Conservation (phyloP, 35 echinoderm and acorn worm species). For the Apostichopus parvimensis region DNA sequence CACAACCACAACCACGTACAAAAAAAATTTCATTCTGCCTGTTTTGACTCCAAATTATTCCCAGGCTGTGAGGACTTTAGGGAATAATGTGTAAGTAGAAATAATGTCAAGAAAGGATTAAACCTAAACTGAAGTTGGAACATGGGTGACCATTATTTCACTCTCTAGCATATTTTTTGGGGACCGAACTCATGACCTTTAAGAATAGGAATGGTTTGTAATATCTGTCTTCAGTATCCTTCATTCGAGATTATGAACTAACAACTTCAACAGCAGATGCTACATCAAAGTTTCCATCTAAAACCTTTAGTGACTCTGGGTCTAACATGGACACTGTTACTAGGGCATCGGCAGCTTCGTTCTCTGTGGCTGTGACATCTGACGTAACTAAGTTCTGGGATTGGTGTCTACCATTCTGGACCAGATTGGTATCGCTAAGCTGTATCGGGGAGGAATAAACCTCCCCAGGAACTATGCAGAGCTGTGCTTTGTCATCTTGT, state of each 20-base stretch:
- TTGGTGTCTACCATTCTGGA: not conserved
- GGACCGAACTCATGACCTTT: no score
- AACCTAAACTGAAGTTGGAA: no score
- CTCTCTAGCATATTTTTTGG: no score
- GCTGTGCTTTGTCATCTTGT: not conserved
- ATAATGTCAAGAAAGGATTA: no score
- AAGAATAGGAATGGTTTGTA: no score
- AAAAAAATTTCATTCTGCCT: no score
- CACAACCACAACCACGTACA: no score
- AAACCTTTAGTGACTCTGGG: conserved; percentile 14
- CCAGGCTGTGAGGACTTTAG: no score
- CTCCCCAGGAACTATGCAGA: not conserved
- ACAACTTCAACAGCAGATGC: conserved; percentile 25
- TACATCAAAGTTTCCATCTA: conserved; percentile 25
- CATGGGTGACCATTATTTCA: no score
- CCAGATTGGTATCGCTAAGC: not conserved
- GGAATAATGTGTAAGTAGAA: no score
- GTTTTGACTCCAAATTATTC: no score
- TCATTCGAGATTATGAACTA: not conserved
- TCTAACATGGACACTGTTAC: conserved; percentile 40
- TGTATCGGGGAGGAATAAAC: not conserved
- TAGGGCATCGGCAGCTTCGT: conserved; percentile 9
- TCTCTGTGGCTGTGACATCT: conserved; percentile 29
- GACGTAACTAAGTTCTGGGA: not conserved
- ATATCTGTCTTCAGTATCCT: no score